phyloP scores from a whole-genome alignment of 2,797 vertebrate species.

The Rhabdomys pumilio region DNA sequence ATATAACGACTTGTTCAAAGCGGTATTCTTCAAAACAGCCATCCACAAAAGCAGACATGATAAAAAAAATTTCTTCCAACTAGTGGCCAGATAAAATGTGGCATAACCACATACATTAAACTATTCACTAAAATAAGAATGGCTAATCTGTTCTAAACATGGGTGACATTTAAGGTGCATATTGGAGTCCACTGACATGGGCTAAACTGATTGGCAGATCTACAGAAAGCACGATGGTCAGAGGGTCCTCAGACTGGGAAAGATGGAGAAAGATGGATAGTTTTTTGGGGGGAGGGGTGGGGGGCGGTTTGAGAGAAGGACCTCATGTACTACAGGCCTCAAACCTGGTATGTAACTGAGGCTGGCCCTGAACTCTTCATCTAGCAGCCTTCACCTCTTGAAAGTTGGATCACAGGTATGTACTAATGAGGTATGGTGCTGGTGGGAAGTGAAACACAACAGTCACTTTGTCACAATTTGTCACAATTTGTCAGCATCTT shows the following conservation, averaged over 20 bases:
- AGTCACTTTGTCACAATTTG: not conserved
- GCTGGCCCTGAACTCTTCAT: not conserved
- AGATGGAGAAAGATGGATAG: not conserved
- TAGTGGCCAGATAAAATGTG: not conserved
- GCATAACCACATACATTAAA: not conserved
- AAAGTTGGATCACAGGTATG: not conserved
- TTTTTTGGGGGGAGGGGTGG: no score
- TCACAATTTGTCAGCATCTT: not conserved
- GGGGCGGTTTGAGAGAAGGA: not conserved
- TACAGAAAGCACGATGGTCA: not conserved
- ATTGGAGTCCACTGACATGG: not conserved
- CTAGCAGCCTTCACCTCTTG: not conserved
- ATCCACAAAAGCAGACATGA: not conserved
- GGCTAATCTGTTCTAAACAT: not conserved
- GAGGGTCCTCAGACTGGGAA: not conserved
- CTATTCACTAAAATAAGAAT: not conserved
- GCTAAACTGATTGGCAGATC: not conserved
- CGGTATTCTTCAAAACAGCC: not conserved
- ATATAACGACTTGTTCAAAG: not conserved
- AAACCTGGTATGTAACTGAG: not conserved
- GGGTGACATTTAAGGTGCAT: not conserved
- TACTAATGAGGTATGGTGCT: not conserved
- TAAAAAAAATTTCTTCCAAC: not conserved
- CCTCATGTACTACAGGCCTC: not conserved
- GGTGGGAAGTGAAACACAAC: not conserved